Evolutionary conservation across 2,797 vertebrate species (phyloP).

Genomic region (Ptychadena robeensis): DNA sequence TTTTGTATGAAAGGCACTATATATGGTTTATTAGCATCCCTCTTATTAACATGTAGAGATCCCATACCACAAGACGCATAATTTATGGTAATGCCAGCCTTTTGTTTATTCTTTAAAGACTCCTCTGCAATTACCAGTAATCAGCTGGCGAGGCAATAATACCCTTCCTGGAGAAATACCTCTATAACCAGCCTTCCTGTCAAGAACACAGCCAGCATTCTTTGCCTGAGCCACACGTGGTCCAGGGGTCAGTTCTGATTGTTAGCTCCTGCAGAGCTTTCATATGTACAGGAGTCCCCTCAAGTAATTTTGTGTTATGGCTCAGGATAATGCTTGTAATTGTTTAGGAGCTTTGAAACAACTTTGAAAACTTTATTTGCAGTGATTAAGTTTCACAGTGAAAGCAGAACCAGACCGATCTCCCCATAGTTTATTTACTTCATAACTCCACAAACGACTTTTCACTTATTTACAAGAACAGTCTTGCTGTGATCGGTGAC

Average conservation of each 20-base stretch:
- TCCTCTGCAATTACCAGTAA: conserved; percentile 3
- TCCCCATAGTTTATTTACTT: conserved; percentile 63
- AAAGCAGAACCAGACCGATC: conserved; percentile 57
- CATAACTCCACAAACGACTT: conserved; percentile 17
- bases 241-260: conserved; percentile 27
- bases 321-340: conserved; percentile 36
- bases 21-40: not conserved
- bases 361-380: conserved; percentile 29
- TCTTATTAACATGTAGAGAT: not conserved
- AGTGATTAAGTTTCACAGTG: conserved; percentile 27
- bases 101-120: conserved; percentile 4
- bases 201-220: conserved; percentile 35
- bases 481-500: conserved; percentile 43
- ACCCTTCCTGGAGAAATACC: not conserved
- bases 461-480: conserved; percentile 43
- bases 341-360: conserved; percentile 42
- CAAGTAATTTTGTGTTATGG: conserved; percentile 39
- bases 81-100: not conserved
- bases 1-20: not conserved
- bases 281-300: conserved; percentile 17
- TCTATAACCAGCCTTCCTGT: conserved; percentile 6
- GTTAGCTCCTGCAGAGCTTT: conserved; percentile 36
- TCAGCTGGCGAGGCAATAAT: not conserved
- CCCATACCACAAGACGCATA: not conserved
- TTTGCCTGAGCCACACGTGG: conserved; percentile 23